Evolutionary conservation across 1,140 invertebrate species (phyloP), one percentile per base, ranked within the genome.

Genomic region (Nasonia longicornis): DNA sequence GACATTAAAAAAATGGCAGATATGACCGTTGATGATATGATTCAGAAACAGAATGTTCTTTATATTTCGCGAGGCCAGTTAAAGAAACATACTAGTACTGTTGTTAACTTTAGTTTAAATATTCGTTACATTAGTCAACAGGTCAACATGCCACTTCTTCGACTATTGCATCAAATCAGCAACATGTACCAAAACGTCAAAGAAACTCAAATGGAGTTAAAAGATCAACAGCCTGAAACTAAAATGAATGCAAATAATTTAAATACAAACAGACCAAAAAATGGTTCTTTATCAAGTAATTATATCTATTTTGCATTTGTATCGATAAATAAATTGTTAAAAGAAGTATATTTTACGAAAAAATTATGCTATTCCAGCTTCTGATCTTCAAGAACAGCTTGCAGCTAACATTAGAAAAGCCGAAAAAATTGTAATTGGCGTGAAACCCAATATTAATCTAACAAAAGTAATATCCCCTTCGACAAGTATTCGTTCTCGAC

Each of bases 141-240:
- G 90, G 96, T 97, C 10, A 99, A 99, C 88, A 98, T 99, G 97
- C 97, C 98, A 0, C 90, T 99, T 58, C 89, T 99, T 31, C 91
- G 98, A 78, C 92, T 99, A 31, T 92, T 99, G 63, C 97, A 99
- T 92, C 98, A 99, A 91, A 98, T 99, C 84, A 96, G 95, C 84
- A 98, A 97, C 83, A 98, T 99, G 97, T 98, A 98, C 90, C 96
- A 98, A 89, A 99, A 98, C 91, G 97, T 98, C 6, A 97, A 97
- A 87, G 96, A 98, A 87, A 98, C 97, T 2, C 96, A 97, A 88
- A 95, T 95, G 85, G 97, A 98, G 85, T 91, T 99, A 72, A 95
- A 94, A 86, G 95, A 94, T 83, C 95, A 95, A 83, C 93, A 94
- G 42, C 87, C 88, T 29, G 87, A 92, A 26, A 87, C 88, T 64